A percentile compares a stretch with the other conserved stretches of the same genome.
phyloP scores from a whole-genome alignment of 2,888 invertebrate species.

The Rhagium mordax region DNA sequence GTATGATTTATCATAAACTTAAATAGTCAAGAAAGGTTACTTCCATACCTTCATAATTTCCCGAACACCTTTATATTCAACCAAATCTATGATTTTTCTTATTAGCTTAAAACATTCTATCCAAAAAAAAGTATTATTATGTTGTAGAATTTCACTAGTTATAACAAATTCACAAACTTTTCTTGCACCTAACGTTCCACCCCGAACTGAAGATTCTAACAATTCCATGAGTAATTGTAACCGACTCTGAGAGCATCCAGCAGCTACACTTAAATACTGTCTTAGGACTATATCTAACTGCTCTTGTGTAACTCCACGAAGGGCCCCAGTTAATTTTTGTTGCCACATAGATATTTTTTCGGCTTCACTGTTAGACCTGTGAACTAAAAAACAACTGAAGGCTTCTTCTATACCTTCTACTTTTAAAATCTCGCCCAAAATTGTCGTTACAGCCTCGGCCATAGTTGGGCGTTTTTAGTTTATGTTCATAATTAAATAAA shows the following conservation, averaged over 20 bases:
- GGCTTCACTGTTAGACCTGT: conserved; percentile 80
- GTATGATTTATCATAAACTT: not conserved
- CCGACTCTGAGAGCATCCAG: conserved; percentile 81
- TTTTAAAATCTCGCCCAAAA: conserved; percentile 78
- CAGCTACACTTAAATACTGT: conserved; percentile 82
- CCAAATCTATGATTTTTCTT: conserved; percentile 88
- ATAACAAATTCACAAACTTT: conserved; percentile 91
- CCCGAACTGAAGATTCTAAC: conserved; percentile 81
- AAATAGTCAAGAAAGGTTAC: too few species aligned
- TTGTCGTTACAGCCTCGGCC: conserved; percentile 74
- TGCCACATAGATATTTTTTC: conserved; percentile 80
- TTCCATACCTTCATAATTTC: conserved; percentile 88
- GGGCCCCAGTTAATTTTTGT: conserved; percentile 78
- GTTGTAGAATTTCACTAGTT: conserved; percentile 85
- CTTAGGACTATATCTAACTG: conserved; percentile 83
- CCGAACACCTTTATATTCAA: conserved; percentile 95
- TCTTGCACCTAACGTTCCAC: conserved; percentile 81
- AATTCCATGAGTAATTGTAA: conserved; percentile 84
- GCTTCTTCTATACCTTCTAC: conserved; percentile 91
- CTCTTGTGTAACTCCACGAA: conserved; percentile 79
- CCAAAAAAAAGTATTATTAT: conserved; percentile 90
- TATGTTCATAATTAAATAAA: not conserved
- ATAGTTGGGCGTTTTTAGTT: conserved; percentile 25
- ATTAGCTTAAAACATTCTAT: conserved; percentile 89
- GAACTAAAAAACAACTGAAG: conserved; percentile 89